Evolutionary conservation across 2,113 vertebrate species (phyloP).

Genomic region (Gambusia holbrooki): DNA sequence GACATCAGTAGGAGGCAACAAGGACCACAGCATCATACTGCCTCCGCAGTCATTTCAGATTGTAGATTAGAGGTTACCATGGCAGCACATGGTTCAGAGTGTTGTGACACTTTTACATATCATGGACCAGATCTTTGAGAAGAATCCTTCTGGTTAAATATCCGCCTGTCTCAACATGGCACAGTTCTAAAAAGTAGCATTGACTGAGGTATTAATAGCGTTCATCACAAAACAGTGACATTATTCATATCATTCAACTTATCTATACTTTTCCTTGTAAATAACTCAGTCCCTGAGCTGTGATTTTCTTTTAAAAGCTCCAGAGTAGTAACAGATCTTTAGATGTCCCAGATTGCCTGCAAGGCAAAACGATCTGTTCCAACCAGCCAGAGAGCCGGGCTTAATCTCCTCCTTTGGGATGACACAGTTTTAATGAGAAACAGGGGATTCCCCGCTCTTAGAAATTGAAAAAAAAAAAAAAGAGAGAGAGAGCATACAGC

Average conservation of each 20-base stretch:
- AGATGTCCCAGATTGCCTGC: background rate
- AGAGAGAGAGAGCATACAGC: background rate
- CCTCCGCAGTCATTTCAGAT: background rate
- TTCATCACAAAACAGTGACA: background rate
- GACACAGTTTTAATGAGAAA: background rate
- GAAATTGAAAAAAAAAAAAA: background rate
- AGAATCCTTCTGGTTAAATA: background rate
- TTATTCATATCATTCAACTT: background rate
- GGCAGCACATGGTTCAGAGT: too few species aligned
- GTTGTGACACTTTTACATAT: too few species aligned
- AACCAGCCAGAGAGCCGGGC: slow-evolving; percentile 10
- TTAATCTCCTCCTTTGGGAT: slow-evolving; percentile 1
- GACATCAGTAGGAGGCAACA: slow-evolving; percentile 42
- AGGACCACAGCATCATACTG: slow-evolving; percentile 13
- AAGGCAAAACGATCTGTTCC: slow-evolving; percentile 1
- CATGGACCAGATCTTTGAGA: background rate
- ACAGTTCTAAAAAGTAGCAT: background rate
- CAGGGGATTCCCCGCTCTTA: background rate
- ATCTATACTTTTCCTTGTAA: background rate
- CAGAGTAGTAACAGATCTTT: background rate
- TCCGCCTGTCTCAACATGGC: background rate
- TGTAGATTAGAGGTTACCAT: too few species aligned
- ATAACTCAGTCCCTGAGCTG: slow-evolving; percentile 5
- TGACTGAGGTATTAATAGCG: too few species aligned
- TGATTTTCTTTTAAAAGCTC: background rate